Conservation (phyloP, 2,113 vertebrate species). For the Galbula dea region DNA sequence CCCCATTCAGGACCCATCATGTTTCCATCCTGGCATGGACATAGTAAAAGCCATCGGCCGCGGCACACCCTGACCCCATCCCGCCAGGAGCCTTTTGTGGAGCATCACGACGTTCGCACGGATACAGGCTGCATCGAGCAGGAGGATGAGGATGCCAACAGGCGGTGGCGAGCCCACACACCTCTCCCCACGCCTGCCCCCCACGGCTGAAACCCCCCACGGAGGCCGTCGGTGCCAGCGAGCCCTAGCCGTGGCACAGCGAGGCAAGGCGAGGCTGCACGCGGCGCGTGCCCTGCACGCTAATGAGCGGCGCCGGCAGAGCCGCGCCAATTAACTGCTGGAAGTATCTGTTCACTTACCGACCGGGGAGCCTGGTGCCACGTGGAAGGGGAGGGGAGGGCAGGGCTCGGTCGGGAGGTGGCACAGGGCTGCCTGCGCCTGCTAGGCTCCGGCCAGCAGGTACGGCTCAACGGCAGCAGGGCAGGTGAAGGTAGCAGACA, state of each 20-base stretch:
- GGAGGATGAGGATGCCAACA: background rate
- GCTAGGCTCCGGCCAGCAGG: background rate
- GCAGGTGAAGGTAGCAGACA: slow-evolving; percentile 41
- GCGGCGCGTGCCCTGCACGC: background rate
- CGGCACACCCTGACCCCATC: accelerated
- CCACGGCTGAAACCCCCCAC: background rate
- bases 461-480: slow-evolving; percentile 14
- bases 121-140: background rate
- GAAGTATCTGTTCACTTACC: slow-evolving; percentile 60
- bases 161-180: accelerated
- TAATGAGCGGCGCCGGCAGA: slow-evolving; percentile 18
- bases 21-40: background rate
- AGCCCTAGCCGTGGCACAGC: background rate
- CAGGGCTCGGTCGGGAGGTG: no score
- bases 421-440: background rate
- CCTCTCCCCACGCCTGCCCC: background rate
- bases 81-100: background rate
- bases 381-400: background rate
- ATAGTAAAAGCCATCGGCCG: accelerated
- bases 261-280: background rate
- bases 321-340: slow-evolving; percentile 30
- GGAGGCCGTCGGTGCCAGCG: background rate
- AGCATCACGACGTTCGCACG: accelerated
- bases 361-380: slow-evolving; percentile 14
- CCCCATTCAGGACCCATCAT: background rate